A percentile compares a stretch with the other conserved stretches of the same genome.
These are phyloP conservation scores for Halichoerus grypus DNA, from an alignment of 2,113 vertebrate genomes.

Conservation along the genomic window DNA sequence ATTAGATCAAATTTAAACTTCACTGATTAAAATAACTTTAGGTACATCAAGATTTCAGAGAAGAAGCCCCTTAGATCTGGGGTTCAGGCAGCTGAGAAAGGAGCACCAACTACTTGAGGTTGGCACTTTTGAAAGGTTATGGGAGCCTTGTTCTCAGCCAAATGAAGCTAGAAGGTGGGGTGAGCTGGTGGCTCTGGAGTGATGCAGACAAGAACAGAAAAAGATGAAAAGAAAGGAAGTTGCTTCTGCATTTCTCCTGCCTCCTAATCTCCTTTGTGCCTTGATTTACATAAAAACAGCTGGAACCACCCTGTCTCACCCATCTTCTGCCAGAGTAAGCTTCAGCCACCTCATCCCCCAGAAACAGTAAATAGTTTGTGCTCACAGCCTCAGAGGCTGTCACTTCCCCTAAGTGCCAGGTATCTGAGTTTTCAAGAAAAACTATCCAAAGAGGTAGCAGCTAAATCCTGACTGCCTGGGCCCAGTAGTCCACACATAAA, in stretches of 20 bases:
- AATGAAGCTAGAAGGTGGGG: not conserved
- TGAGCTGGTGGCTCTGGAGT: not conserved
- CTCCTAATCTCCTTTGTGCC: not conserved
- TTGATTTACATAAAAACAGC: not conserved
- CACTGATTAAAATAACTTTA: not conserved
- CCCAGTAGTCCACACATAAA: not conserved
- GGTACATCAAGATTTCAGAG: not conserved
- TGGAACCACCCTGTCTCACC: not conserved
- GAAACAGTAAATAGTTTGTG: not conserved
- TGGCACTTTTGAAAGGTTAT: not conserved
- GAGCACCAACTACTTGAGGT: not conserved
- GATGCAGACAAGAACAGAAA: not conserved
- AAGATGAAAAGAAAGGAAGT: not conserved
- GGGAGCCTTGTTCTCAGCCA: not conserved
- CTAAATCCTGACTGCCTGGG: not conserved
- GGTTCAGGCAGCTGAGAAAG: not conserved
- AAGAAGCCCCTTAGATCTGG: not conserved
- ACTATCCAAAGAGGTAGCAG: not conserved
- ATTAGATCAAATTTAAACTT: not conserved
- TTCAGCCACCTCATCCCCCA: too few relatives aligned
- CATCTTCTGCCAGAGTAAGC: not conserved
- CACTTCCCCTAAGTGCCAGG: not conserved
- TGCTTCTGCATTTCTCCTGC: not conserved
- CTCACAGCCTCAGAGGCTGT: not conserved
- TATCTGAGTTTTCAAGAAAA: not conserved